Conservation (phyloP, 2,797 vertebrate genomes). For the Phrynocephalus vlangalii region DNA sequence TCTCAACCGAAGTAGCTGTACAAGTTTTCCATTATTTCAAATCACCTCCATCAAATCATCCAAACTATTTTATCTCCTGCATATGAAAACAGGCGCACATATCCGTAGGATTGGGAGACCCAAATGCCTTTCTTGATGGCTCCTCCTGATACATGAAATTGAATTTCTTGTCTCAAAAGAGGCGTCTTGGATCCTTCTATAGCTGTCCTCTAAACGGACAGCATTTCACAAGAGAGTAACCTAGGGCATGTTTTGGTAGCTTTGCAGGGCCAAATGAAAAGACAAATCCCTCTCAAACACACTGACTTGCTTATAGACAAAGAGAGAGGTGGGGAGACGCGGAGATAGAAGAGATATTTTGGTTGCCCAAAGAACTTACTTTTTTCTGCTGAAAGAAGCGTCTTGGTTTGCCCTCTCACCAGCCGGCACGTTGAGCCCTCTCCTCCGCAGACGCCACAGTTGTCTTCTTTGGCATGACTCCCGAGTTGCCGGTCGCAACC, state of each 20-base stretch:
- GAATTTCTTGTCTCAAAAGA: conserved; percentile 19
- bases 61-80: not conserved
- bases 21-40: conserved; percentile 52
- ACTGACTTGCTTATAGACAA: not conserved
- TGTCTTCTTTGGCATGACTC: conserved; percentile 89
- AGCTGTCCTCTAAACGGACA: conserved; percentile 50
- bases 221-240: conserved; percentile 56
- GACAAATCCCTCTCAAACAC: not conserved
- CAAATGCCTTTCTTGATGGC: conserved; percentile 59
- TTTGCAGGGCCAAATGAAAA: conserved; percentile 57
- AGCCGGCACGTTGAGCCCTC: conserved; percentile 90
- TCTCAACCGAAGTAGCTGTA: conserved; percentile 55
- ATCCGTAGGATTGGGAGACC: conserved; percentile 48
- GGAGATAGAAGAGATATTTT: not conserved
- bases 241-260: conserved; percentile 61
- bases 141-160: conserved; percentile 64
- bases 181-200: conserved; percentile 69
- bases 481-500: conserved; percentile 92
- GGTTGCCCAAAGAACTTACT: conserved; percentile 77
- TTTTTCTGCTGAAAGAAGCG: conserved; percentile 87
- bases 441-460: conserved; percentile 91
- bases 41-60: conserved; percentile 7
- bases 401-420: conserved; percentile 88
- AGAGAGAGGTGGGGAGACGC: not conserved
- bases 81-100: not conserved